These are phyloP conservation scores for Gnatocerus cornutus DNA, from an alignment of 2,888 invertebrate species.

Conservation along the genomic window DNA sequence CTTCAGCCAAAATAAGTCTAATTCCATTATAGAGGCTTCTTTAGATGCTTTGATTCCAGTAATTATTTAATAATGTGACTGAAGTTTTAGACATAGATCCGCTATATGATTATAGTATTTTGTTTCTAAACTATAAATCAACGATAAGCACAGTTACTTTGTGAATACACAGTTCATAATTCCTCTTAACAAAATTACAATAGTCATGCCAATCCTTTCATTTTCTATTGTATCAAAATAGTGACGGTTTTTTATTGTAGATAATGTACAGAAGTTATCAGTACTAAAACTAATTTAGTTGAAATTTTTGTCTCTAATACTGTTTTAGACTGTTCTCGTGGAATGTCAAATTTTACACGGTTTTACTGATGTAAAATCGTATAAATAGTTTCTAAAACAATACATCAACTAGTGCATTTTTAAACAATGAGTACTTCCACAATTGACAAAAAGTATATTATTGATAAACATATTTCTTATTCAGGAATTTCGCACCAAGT, in stretches of 20 bases:
- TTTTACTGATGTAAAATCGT: constrained; percentile 33
- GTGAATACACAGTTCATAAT: constrained; percentile 56
- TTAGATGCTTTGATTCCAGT: constrained; percentile 39
- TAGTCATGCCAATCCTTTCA: constrained; percentile 36
- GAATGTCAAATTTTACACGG: constrained; percentile 37
- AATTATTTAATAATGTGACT: constrained; percentile 36
- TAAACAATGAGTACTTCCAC: constrained; percentile 62
- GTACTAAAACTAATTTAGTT: constrained; percentile 13
- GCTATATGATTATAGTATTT: constrained; percentile 60
- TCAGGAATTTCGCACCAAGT: constrained; percentile 47
- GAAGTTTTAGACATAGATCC: constrained; percentile 33
- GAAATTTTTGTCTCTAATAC: constrained; percentile 30
- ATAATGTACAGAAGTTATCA: constrained; percentile 32
- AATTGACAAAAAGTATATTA: constrained; percentile 50
- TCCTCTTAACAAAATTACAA: constrained; percentile 38
- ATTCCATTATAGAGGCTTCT: constrained; percentile 37
- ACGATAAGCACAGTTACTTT: constrained; percentile 59
- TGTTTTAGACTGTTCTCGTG: constrained; percentile 37
- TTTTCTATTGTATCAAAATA: constrained; percentile 25
- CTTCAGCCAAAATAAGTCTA: constrained; percentile 32
- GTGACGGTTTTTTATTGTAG: constrained; percentile 27
- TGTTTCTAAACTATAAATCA: constrained; percentile 49
- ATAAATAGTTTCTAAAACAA: constrained; percentile 42
- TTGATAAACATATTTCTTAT: constrained; percentile 54
- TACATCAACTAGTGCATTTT: constrained; percentile 52